A percentile compares a stretch with the other conserved stretches of the same genome.
Conservation (phyloP, 2,797 vertebrate genomes). For the Oryzias sinensis region DNA sequence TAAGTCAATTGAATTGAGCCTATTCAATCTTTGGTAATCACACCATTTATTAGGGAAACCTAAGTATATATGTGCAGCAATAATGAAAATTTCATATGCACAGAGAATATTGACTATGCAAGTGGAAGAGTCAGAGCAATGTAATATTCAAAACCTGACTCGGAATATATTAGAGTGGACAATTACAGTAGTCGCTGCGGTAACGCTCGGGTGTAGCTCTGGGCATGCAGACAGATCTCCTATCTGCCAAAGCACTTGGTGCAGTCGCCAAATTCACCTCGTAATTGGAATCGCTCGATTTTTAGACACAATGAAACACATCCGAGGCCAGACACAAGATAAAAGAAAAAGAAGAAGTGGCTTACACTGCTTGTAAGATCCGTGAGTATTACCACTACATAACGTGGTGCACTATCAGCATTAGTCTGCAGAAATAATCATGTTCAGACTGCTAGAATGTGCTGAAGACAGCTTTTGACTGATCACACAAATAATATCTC, state of each 20-base stretch:
- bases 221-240: constrained; percentile 49
- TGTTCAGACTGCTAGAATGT: background rate
- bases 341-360: constrained; percentile 39
- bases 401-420: constrained; percentile 16
- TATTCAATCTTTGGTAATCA: constrained; percentile 16
- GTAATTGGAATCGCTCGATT: constrained; percentile 55
- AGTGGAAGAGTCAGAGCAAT: constrained; percentile 7
- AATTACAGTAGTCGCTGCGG: constrained; percentile 40
- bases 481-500: constrained; percentile 6
- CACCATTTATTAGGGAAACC: constrained; percentile 6
- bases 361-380: constrained; percentile 39
- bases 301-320: constrained; percentile 61
- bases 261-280: constrained; percentile 47
- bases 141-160: constrained; percentile 8
- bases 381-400: constrained; percentile 27
- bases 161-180: constrained; percentile 21
- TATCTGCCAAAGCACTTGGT: constrained; percentile 62
- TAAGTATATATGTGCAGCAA: background rate
- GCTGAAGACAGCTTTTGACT: constrained; percentile 13
- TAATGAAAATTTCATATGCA: constrained; percentile 4
- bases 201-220: constrained; percentile 27
- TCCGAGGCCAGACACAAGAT: constrained; percentile 54
- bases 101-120: background rate
- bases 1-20: constrained; percentile 28
- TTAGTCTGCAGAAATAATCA: constrained; percentile 26